phyloP scores from a whole-genome alignment of 2,113 vertebrate species.

The Bombycilla garrulus region DNA sequence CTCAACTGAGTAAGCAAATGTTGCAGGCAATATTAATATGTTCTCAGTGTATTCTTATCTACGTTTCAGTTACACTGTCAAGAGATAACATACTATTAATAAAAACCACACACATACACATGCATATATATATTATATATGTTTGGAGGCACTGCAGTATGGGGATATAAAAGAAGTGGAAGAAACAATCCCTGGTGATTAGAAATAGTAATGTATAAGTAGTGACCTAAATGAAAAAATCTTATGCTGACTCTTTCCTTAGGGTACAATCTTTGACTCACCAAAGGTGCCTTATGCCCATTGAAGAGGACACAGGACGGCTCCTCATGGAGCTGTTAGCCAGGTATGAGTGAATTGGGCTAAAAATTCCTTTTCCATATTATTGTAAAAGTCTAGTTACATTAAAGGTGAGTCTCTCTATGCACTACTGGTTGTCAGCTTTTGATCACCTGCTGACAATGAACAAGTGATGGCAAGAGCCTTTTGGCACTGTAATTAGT shows the following conservation, averaged over 20 bases:
- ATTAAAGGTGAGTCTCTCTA: neutral
- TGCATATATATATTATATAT: no score
- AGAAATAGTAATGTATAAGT: neutral
- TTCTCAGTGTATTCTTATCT: neutral
- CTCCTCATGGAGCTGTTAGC: neutral
- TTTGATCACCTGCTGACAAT: neutral
- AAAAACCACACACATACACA: neutral
- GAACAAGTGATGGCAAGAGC: fast-evolving
- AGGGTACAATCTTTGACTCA: neutral
- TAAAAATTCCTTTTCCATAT: neutral
- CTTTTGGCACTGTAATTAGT: neutral
- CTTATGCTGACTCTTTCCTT: neutral
- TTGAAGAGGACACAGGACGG: neutral
- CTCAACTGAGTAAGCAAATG: neutral
- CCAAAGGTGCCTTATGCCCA: neutral
- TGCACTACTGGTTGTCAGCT: neutral
- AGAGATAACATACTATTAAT: neutral
- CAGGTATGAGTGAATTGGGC: neutral
- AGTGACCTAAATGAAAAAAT: neutral
- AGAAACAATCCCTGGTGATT: neutral
- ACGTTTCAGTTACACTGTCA: neutral
- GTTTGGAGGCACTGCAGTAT: neutral
- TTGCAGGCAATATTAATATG: neutral
- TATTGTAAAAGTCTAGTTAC: neutral
- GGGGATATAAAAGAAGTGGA: neutral